A percentile compares a stretch with the other conserved stretches of the same genome.
These are phyloP conservation scores for Bombus sylvicola DNA, from an alignment of 1,140 invertebrate species.

Conservation along the genomic window DNA sequence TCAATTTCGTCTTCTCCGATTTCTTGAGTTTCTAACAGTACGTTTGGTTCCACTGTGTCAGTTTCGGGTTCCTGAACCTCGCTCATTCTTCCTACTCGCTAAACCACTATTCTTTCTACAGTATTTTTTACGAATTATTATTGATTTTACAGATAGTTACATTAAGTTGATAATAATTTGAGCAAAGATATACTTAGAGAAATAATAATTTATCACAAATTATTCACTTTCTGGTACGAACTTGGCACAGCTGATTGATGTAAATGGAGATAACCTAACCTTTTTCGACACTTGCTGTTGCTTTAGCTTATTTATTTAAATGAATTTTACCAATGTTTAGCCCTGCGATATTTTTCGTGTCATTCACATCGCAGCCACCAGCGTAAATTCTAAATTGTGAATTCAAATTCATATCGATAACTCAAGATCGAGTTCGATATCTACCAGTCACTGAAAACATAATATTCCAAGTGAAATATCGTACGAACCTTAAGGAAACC, in stretches of 20 bases:
- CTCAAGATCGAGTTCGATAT: background rate
- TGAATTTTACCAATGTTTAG: too few relatives aligned
- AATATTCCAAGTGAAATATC: background rate
- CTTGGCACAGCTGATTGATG: conserved; percentile 5
- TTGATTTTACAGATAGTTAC: background rate
- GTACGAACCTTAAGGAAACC: too few relatives aligned
- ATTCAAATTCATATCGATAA: background rate
- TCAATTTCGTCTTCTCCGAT: conserved; percentile 80
- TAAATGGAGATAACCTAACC: conserved; percentile 19
- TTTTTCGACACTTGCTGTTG: background rate
- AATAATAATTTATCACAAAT: background rate
- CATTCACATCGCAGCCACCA: background rate
- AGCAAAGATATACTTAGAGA: background rate
- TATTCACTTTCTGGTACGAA: background rate
- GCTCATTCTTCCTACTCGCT: background rate
- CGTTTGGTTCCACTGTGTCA: conserved; percentile 2
- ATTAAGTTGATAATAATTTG: background rate
- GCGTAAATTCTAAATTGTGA: background rate
- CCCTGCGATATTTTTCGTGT: background rate
- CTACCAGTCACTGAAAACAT: too few relatives aligned
- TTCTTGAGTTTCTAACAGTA: conserved; percentile 72
- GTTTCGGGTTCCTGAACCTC: conserved; percentile 3
- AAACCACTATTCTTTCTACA: background rate
- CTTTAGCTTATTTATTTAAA: background rate
- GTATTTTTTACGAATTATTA: background rate